Evolutionary conservation across 2,797 vertebrate genomes (phyloP), one percentile per base, ranked within the genome.

Genomic region (Benthosema pterotum): DNA sequence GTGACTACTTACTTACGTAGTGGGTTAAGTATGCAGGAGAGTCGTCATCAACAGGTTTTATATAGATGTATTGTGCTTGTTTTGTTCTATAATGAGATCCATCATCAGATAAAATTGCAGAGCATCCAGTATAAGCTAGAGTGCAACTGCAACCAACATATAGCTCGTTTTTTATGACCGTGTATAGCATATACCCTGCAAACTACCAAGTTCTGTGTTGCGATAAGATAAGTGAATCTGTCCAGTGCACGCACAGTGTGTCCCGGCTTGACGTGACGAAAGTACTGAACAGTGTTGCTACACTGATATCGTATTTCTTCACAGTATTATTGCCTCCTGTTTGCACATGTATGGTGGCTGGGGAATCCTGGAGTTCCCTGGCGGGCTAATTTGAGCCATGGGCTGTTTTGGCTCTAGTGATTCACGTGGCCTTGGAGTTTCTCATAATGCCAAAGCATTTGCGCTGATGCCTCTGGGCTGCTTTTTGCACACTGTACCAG

Each of bases 301-400:
- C 60, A 19, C 57, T 13, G 32, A 38, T 38, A 52, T 51, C 64
- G 58, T 55, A 47, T 78, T 69, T 68, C 58, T 19, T 71, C 38
- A 11, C 28, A 77, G 67, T 75, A 73, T 74, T 57, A 67, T 42
- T 25, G 32, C 6, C n/a, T 57, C 18, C 22, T 32, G 11, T 15
- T 48, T 49, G 60, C 70, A 58, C 18, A 65, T 55, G 56, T 73
- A 52, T 49, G 53, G 42, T 45, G 55, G 51, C 60, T 54, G 72
- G 59, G 71, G 70, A 70, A 75, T 73, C 79, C 64, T 68, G 71
- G 67, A 79, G 65, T 78, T 79, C 72, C 74, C 75, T 60, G 69
- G 70, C 65, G 38, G 77, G 75, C 78, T 83, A 63, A 83, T 78
- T 84, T 72, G 55, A 82, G 78, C 70, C 72, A 65, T n/a, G 9